A percentile compares a stretch with the other conserved stretches of the same genome.
These are phyloP conservation scores for Cremastinae sp. DNA, from an alignment of 2,888 invertebrate genomes.

Conservation along the genomic window DNA sequence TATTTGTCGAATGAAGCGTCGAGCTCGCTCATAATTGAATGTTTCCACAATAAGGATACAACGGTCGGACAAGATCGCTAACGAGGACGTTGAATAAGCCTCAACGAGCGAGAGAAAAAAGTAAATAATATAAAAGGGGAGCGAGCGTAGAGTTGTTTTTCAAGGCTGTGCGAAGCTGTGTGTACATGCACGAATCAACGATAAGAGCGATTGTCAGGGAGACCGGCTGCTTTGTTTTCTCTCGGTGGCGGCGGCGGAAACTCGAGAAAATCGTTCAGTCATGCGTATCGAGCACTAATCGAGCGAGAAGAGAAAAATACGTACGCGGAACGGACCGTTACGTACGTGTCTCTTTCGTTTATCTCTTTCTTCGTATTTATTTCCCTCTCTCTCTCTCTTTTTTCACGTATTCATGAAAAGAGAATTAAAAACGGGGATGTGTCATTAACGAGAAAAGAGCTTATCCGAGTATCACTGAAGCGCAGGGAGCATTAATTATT, in stretches of 20 bases:
- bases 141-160: neutral
- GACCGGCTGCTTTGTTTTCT: slow-evolving; percentile 44
- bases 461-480: slow-evolving; percentile 18
- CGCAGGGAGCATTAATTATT: slow-evolving; percentile 30
- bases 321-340: neutral
- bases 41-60: neutral
- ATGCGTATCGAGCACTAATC: slow-evolving; percentile 46
- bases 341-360: neutral
- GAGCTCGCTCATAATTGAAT: too few species aligned
- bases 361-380: neutral
- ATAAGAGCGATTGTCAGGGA: slow-evolving; percentile 6
- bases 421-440: slow-evolving; percentile 1
- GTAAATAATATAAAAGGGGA: neutral
- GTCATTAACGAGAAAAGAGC: slow-evolving; percentile 18
- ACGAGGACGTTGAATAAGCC: neutral
- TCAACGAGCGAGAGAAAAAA: neutral
- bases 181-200: too few species aligned
- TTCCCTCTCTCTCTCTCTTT: neutral
- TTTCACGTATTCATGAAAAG: slow-evolving; percentile 20
- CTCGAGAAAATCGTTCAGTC: slow-evolving; percentile 26
- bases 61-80: neutral
- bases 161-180: too few species aligned
- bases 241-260: slow-evolving; percentile 28
- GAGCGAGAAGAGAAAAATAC: slow-evolving; percentile 43
- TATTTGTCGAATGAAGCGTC: too few species aligned